Evolutionary conservation across 2,797 vertebrate species (phyloP), one percentile per base, ranked within the genome.

Genomic region (Sebastes alutus): DNA sequence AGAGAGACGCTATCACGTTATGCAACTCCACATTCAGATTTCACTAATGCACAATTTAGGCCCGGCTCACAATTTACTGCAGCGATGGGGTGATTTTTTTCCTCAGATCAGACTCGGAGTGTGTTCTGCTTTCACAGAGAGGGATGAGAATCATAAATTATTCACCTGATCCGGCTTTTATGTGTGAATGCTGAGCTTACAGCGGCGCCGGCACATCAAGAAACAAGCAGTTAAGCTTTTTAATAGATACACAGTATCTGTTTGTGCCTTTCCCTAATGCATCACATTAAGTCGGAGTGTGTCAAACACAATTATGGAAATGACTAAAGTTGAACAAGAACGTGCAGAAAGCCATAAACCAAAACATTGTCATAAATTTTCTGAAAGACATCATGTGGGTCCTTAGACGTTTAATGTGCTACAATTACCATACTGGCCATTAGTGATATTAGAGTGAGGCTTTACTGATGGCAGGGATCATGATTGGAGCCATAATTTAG

Each of bases 381-480:
- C 78, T 65, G 25, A 64, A 87, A 93, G 90, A 92, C 86, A 90
- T 92, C 88, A 85, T 83, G 77, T 77, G 85, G 87, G 77, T 82
- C 87, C 77, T 90, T 70, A 69, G 80, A 91, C 83, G 71, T 93
- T 93, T 95, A 94, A 95, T 94, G 91, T 91, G 85, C 78, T 87
- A 88, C 93, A 91, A 94, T 94, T 94, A 93, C 88, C 93, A 93
- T 89, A 90, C 67, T 84, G 90, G 89, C 92, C 92, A 94, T 95
- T 95, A 95, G 93, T 90, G 93, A 93, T 95, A 95, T 94, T 93
- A 92, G 87, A 94, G 87, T 91, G 91, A 94, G 91, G 91, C 92
- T 91, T 93, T 92, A 93, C 92, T 92, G 93, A 94, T 94, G 86
- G 88, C 87, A 80, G 76, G 75, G 87, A 87, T 90, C 87, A 85